Evolutionary conservation across 2,113 vertebrate genomes (phyloP), one percentile per base, ranked within the genome.

Genomic region (Nansenia antarctica): DNA sequence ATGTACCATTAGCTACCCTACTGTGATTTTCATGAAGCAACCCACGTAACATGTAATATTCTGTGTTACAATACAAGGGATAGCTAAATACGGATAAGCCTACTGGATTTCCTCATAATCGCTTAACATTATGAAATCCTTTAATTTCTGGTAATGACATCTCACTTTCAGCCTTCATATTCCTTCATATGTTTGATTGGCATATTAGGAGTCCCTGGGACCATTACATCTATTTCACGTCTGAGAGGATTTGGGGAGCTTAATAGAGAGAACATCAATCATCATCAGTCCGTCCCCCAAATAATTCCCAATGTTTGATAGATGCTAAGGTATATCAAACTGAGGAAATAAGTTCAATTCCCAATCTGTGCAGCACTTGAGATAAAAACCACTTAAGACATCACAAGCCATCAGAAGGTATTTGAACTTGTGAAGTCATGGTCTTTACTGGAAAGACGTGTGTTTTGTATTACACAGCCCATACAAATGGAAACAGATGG

Each of bases 401-500:
- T 81, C 30, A 26, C 14, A 18, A 65, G 20, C 66, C 22, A 57
- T 69, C 71, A 65, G 14, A 24, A 69, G 47, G 27, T 24, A 47
- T 71, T 65, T 52, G 9, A 34, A 62, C 15, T 66, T 24, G 34
- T 27, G 37, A 34, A 34, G 20, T 27, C 29, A 30, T 61, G 57
- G 32, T 59, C 42, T 32, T 42, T 59, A 45, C 2, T 20, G 9
- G 54, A 24, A 31, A 45, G 35, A 18, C n/a, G n/a, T 18, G n/a
- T 45, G 54, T 45, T 68, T 68, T 45, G 54, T 54, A 52, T 71
- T 63, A 49, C 14, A 47, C n/a, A 6, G 24, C 27, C 45, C 22
- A 73, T 73, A 62, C 70, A 78, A 80, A 79, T 67, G 52, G 29
- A 84, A 85, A 85, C 67, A 87, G 80, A 82, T 80, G 77, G 59